Conservation (phyloP, 2,113 vertebrate species). For the Rhinopomastus cyanomelas region DNA sequence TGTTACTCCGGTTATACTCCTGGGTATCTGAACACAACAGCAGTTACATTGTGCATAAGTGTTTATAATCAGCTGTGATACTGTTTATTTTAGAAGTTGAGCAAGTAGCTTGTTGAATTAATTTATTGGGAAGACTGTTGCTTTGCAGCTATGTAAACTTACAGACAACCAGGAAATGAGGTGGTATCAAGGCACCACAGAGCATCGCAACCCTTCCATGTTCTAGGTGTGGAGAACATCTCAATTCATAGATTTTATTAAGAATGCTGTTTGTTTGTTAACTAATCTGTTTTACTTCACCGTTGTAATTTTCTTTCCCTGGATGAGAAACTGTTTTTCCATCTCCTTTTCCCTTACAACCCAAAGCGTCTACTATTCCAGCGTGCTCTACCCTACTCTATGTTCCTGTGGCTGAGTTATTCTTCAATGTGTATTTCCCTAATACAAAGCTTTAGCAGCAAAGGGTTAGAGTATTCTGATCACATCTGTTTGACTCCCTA, state of each 20-base stretch:
- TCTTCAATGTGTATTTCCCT: neutral
- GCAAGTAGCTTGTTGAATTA: conserved; percentile 31
- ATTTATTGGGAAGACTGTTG: conserved; percentile 24
- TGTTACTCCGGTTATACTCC: neutral
- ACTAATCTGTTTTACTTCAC: neutral
- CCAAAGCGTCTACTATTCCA: neutral
- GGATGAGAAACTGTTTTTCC: neutral
- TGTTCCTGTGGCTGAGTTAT: neutral
- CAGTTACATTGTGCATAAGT: conserved; percentile 13
- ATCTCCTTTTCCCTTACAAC: neutral
- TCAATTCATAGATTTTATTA: neutral
- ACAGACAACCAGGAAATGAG: neutral
- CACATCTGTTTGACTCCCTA: neutral
- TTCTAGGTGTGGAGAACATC: neutral
- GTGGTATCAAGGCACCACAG: neutral
- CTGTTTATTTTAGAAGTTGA: conserved; percentile 19
- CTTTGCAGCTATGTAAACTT: conserved; percentile 29
- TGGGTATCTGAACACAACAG: conserved; percentile 44
- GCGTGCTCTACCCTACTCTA: neutral
- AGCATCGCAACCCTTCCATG: neutral
- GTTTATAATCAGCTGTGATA: conserved; percentile 48
- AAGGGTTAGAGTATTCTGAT: neutral
- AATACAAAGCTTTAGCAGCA: neutral
- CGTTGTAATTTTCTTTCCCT: neutral
- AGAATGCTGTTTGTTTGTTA: neutral